These are phyloP conservation scores for Amphipoea lucens DNA, from an alignment of 2,888 invertebrate genomes.

Conservation along the genomic window DNA sequence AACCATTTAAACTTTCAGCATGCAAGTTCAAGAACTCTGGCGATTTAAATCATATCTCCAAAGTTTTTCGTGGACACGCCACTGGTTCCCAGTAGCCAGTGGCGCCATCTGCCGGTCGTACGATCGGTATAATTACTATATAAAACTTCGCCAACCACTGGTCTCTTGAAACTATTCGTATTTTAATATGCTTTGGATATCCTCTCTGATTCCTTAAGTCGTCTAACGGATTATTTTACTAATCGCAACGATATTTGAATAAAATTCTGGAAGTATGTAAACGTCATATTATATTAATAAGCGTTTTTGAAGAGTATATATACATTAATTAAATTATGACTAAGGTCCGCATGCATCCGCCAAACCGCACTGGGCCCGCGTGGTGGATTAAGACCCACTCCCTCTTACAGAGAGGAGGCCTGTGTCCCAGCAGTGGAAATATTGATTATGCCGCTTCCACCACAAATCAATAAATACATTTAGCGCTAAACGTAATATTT, in stretches of 20 bases:
- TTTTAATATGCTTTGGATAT: conserved; percentile 21
- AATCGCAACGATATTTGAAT: background rate
- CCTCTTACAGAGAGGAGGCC: too few relatives aligned
- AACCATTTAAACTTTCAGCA: conserved; percentile 40
- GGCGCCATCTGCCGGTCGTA: conserved; percentile 71
- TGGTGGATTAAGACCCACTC: too few relatives aligned
- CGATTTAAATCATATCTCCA: conserved; percentile 53
- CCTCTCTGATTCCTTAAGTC: background rate
- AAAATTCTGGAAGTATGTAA: background rate
- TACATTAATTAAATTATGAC: background rate
- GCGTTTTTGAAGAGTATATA: background rate
- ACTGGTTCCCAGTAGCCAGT: conserved; percentile 39
- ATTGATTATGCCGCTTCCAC: too few relatives aligned
- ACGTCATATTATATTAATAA: background rate
- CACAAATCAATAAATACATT: background rate
- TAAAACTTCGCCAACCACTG: conserved; percentile 66
- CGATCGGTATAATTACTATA: conserved; percentile 71
- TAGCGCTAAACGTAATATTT: background rate
- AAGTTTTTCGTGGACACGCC: conserved; percentile 54
- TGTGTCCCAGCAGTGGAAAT: too few relatives aligned
- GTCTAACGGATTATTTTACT: background rate
- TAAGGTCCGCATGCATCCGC: background rate
- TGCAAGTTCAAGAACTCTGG: conserved; percentile 37
- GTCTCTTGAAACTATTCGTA: conserved; percentile 41
- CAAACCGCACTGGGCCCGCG: background rate